These are phyloP conservation scores for Platyura marginata DNA, from an alignment of 1,140 invertebrate genomes.

Conservation along the genomic window DNA sequence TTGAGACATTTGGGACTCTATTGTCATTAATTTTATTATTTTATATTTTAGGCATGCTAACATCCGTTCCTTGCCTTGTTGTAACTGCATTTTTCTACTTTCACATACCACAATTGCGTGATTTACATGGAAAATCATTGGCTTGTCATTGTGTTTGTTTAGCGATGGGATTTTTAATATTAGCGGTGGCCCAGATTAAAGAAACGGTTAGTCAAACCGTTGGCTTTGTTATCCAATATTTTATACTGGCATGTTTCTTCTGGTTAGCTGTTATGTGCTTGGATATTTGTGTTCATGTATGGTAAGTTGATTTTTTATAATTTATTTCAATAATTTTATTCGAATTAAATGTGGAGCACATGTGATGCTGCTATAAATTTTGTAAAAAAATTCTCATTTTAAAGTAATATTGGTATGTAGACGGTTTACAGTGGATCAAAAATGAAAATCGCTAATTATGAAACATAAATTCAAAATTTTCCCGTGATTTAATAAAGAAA, in stretches of 20 bases:
- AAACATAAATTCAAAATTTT: background rate
- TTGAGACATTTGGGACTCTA: too few relatives aligned
- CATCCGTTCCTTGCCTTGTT: constrained; percentile 3
- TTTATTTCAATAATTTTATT: background rate
- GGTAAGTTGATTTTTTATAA: background rate
- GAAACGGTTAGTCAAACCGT: background rate
- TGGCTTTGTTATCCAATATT: constrained; percentile 2
- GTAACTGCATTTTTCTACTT: constrained; percentile 2
- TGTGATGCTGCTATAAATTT: background rate
- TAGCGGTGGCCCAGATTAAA: background rate
- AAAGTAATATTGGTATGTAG: background rate
- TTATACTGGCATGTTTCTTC: constrained; percentile 1
- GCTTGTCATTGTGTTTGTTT: constrained; percentile 3
- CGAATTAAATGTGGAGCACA: too few relatives aligned
- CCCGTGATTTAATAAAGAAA: background rate
- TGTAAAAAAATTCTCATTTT: background rate
- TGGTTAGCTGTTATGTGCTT: constrained; percentile 3
- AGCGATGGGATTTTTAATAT: background rate
- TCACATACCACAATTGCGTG: background rate
- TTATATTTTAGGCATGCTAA: background rate
- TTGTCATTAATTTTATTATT: background rate
- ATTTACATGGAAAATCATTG: constrained; percentile 4
- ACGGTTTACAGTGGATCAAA: background rate
- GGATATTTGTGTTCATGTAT: constrained; percentile 3
- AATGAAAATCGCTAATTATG: background rate